Conservation (phyloP, 2,797 vertebrate species). For the Eutrigla gurnardus region DNA sequence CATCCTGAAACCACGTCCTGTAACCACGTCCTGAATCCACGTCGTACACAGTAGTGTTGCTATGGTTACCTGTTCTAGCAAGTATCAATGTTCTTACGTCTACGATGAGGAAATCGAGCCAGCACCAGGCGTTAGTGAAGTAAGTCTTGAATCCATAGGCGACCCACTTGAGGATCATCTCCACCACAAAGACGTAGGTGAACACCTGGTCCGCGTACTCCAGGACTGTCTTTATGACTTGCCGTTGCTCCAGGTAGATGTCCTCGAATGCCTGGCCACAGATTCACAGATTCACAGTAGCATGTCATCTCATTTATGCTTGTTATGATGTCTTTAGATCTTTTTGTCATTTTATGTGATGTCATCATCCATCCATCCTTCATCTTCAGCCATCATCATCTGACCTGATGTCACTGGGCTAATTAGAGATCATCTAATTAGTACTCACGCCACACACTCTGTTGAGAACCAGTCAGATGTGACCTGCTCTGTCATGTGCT, state of each 20-base stretch:
- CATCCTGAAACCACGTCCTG: too few relatives aligned
- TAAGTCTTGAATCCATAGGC: conserved; percentile 96
- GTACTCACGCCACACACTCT: conserved; percentile 23
- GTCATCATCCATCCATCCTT: too few relatives aligned
- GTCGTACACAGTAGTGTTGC: neutral
- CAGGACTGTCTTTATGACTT: conserved; percentile 88
- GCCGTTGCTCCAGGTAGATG: conserved; percentile 91
- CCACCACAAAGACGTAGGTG: conserved; percentile 92
- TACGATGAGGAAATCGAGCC: conserved; percentile 97
- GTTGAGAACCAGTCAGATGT: conserved; percentile 27
- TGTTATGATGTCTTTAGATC: too few relatives aligned
- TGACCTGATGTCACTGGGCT: neutral
- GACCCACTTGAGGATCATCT: conserved; percentile 97
- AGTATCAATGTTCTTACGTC: conserved; percentile 84
- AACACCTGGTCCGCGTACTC: conserved; percentile 95
- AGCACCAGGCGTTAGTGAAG: conserved; percentile 98
- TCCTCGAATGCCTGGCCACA: conserved; percentile 93
- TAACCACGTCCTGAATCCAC: too few relatives aligned
- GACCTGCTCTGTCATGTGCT: conserved; percentile 19
- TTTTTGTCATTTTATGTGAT: too few relatives aligned
- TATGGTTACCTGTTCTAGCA: neutral
- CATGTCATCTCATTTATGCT: neutral
- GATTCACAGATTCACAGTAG: neutral
- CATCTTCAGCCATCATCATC: too few relatives aligned
- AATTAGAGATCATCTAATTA: conserved; percentile 21